phyloP scores from a whole-genome alignment of 2,797 vertebrate species.

The Todus mexicanus region DNA sequence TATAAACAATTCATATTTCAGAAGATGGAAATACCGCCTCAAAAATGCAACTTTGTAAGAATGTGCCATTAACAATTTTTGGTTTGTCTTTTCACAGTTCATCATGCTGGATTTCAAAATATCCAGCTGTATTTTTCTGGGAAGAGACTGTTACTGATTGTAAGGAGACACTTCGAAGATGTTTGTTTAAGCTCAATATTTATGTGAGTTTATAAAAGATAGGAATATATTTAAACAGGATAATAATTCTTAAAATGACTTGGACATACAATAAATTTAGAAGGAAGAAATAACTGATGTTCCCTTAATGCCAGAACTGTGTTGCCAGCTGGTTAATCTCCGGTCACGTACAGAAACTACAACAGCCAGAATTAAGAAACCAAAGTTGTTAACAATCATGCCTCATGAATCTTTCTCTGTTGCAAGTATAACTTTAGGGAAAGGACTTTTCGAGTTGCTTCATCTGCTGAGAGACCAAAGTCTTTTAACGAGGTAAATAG shows the following conservation, averaged over 20 bases:
- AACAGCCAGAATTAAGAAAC: background rate
- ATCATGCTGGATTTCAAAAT: background rate
- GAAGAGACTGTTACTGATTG: background rate
- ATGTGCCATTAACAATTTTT: background rate
- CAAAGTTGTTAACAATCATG: background rate
- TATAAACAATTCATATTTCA: background rate
- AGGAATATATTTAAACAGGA: constrained; percentile 15
- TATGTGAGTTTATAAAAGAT: background rate
- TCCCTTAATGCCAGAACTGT: background rate
- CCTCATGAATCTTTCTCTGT: background rate
- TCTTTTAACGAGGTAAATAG: background rate
- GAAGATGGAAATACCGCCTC: background rate
- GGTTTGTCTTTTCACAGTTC: constrained; percentile 1
- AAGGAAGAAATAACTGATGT: background rate
- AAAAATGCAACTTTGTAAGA: background rate
- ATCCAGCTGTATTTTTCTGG: background rate
- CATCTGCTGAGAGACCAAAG: background rate
- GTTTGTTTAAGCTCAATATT: constrained; percentile 20
- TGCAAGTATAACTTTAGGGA: background rate
- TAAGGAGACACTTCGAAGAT: background rate
- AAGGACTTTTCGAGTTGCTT: background rate
- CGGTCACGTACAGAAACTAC: background rate
- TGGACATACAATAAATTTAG: background rate
- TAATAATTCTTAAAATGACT: background rate
- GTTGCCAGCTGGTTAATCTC: background rate